Base-by-base conservation (phyloP, 2,888 invertebrate species). In the Lapara coniferarum region DNA sequence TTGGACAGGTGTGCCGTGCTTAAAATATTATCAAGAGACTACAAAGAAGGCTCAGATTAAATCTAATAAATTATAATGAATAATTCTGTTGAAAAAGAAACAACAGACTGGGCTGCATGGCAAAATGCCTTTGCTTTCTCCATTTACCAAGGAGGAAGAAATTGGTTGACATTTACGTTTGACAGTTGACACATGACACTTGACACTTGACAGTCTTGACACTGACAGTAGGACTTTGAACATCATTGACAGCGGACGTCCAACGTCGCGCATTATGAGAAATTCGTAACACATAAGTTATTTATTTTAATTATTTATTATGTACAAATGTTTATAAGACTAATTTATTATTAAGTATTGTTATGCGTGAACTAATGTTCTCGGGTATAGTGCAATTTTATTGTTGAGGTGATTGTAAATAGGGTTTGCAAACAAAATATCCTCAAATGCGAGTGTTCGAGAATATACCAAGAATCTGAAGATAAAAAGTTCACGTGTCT, bases 321-420 rank as follows among this genome's bases (percentile, higher is more conserved):
- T 56, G 12, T 58, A 68, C 25, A 37, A 0, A 63, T 10, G 63
- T 49, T 19, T 63, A 16, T 63, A 63, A 63, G 63, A 63, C 12
- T 49, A 49, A 63, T 49, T 63, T 13, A 10, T 63, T 49, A 49
- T 63, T 46, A 8, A 46, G 57, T 19, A 25, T 49, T 46, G 19
- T 63, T 49, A 49, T 19, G 46, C 46, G 49, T 8, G 19, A 63
- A 49, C 19, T 7, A 25, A 49, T 46, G 10, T 19, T 46, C 19
- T 8, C 14, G 6, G 12, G 46, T 63, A 46, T 63, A 16, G 10
- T 46, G 16, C 12, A 14, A 63, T 49, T 46, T 49, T 19, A 2
- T 49, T 63, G 53, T 66, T 68, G 69, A 69, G 73, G 75, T 76
- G 77, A 78, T 78, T 78, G 75, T 77, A 78, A 78, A 51, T 63